A percentile compares a stretch with the other conserved stretches of the same genome.
Conservation (phyloP, 2,113 vertebrate genomes). For the Myrmecophaga tridactyla region DNA sequence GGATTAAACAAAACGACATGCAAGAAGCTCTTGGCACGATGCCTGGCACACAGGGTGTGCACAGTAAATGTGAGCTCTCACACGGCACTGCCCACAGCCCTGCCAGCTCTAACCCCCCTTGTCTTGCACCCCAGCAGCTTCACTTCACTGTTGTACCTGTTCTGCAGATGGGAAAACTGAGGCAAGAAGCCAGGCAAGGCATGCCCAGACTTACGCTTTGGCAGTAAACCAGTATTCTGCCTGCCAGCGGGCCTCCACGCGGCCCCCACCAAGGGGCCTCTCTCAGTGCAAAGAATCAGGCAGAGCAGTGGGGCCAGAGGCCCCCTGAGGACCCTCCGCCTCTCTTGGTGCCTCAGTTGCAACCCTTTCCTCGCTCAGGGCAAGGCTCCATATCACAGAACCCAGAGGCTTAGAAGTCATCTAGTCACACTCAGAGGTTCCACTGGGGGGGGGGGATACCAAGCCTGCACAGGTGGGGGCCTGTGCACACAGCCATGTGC, state of each 20-base stretch:
- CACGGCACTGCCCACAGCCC: rapidly evolving
- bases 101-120: neutral
- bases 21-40: rapidly evolving
- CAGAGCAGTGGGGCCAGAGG: neutral
- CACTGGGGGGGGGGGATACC: neutral
- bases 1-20: neutral
- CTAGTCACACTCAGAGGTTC: neutral
- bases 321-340: too few species aligned
- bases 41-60: rapidly evolving
- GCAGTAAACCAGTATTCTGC: neutral
- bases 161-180: neutral
- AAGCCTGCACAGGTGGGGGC: neutral
- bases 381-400: neutral
- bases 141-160: neutral
- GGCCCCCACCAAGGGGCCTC: neutral
- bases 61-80: rapidly evolving
- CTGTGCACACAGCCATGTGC: rapidly evolving
- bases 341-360: neutral
- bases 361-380: neutral
- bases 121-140: neutral
- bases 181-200: neutral
- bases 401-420: neutral
- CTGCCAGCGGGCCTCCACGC: too few species aligned
- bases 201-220: neutral
- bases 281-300: neutral